These are phyloP conservation scores for Synanthedon myopaeformis DNA, from an alignment of 2,888 invertebrate species.

Conservation along the genomic window DNA sequence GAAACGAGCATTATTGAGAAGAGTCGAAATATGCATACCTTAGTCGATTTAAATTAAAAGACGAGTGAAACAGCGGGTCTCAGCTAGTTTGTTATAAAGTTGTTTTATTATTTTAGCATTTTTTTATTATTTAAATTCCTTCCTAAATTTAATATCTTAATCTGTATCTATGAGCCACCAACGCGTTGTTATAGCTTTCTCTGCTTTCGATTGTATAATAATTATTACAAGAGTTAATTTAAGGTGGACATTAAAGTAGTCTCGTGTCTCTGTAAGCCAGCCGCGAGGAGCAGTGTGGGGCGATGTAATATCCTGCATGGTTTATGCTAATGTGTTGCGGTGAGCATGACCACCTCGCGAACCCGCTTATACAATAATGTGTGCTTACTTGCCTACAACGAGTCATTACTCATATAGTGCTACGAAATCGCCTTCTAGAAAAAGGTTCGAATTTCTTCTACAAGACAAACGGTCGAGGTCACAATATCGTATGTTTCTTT, in stretches of 20 bases:
- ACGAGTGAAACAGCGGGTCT: too few relatives aligned
- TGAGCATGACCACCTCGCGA: slow-evolving; percentile 40
- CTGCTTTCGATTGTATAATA: too few relatives aligned
- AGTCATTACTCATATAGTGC: slow-evolving; percentile 19
- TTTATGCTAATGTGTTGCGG: slow-evolving; percentile 47
- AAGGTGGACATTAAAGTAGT: not conserved
- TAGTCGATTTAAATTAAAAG: too few relatives aligned
- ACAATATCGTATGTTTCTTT: not conserved
- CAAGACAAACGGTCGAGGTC: not conserved
- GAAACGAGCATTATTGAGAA: too few relatives aligned
- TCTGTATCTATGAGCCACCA: too few relatives aligned
- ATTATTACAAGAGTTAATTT: too few relatives aligned
- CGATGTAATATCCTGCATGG: slow-evolving; percentile 35
- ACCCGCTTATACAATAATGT: not conserved
- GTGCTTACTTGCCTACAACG: slow-evolving; percentile 12
- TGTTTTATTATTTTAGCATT: too few relatives aligned
- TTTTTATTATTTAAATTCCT: too few relatives aligned
- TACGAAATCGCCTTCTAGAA: not conserved
- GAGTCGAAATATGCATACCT: too few relatives aligned
- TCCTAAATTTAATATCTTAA: too few relatives aligned
- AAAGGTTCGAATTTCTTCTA: not conserved
- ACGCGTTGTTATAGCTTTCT: too few relatives aligned
- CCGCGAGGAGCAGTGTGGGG: slow-evolving; percentile 17
- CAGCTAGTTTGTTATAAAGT: too few relatives aligned
- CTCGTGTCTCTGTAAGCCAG: slow-evolving; percentile 7